Base-by-base conservation (phyloP, 2,113 vertebrate species). In the Percina caprodes region DNA sequence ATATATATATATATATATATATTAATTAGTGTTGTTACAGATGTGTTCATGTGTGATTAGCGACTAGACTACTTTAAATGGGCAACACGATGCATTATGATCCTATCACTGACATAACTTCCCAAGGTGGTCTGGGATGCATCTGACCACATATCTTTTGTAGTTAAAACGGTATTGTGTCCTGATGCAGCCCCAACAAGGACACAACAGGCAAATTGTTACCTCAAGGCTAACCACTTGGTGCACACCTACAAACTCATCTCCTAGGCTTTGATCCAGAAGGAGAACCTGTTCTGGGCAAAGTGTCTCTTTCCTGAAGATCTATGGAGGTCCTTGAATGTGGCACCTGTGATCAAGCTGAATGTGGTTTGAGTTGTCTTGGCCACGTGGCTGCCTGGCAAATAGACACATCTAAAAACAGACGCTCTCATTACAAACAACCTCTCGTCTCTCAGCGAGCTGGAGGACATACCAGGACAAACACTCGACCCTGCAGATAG, bases 361-460 rank as follows among this genome's bases (percentile, higher is more conserved):
- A 59, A 46, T 46, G 30, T 35, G 65, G 65, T 45, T 14, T 19
- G 23, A 73, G 48, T 30, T 9, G 46, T 19, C 8, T 15, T 39
- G 0, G 52, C 71, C 73, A 73, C 55, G 71, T 65, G 67, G 49
- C 68, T 1, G 15, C 46, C 23, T 55, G 66, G 23, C 65, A 19
- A 61, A 49, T 23, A 51, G 54, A 69, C 71, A 12, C 23, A 14
- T 85, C 87, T 88, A 86, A 78, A 88, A 86, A 86, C 80, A 86
- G 87, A 83, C 13, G 6, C 39, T 30, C 52, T 82, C 74, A 60
- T 79, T 78, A 82, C 76, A 62, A 60, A 72, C 55, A 11, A 58
- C 35, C 61, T 33, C 66, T 66, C 51, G 14, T 78, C 65, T 69
- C 65, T 82, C 74, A 68, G 59, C 24, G 55, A 62, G 68, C 15